A percentile compares a stretch with the other conserved stretches of the same genome.
Conservation (phyloP, 2,888 invertebrate species). For the Sepioteuthis lessoniana region DNA sequence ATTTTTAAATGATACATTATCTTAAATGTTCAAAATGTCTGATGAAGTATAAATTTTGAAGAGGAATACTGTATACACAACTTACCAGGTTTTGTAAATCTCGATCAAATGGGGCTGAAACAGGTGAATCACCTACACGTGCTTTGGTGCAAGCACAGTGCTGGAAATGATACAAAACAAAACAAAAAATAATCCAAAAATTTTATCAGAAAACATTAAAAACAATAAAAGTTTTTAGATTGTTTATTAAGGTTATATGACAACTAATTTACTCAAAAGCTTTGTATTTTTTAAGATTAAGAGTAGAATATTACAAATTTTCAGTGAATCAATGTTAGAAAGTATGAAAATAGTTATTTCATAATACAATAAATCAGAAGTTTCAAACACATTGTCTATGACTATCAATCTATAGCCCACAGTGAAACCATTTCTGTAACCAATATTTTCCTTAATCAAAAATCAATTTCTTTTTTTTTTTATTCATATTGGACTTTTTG, state of each 20-base stretch:
- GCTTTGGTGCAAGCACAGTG: conserved; percentile 48
- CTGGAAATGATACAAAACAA: not conserved
- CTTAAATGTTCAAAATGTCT: not conserved
- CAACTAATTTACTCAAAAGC: not conserved
- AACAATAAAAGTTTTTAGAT: too few species aligned
- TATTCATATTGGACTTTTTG: too few species aligned
- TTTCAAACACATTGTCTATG: too few species aligned
- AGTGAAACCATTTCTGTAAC: too few species aligned
- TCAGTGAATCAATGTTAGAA: not conserved
- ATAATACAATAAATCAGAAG: not conserved
- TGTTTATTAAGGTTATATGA: not conserved
- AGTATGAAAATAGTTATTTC: not conserved
- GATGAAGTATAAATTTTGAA: not conserved
- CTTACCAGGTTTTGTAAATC: conserved; percentile 44
- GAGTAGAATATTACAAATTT: not conserved
- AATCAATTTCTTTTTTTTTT: too few species aligned
- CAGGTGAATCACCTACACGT: conserved; percentile 48
- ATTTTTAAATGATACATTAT: too few species aligned
- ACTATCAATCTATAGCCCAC: too few species aligned
- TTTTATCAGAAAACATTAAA: not conserved
- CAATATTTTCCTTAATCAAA: too few species aligned
- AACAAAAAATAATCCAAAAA: not conserved
- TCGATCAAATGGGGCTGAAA: conserved; percentile 46
- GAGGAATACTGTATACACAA: not conserved
- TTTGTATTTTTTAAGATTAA: not conserved